Base-by-base conservation (phyloP, 2,113 vertebrate species). In the Limnothrissa miodon region DNA sequence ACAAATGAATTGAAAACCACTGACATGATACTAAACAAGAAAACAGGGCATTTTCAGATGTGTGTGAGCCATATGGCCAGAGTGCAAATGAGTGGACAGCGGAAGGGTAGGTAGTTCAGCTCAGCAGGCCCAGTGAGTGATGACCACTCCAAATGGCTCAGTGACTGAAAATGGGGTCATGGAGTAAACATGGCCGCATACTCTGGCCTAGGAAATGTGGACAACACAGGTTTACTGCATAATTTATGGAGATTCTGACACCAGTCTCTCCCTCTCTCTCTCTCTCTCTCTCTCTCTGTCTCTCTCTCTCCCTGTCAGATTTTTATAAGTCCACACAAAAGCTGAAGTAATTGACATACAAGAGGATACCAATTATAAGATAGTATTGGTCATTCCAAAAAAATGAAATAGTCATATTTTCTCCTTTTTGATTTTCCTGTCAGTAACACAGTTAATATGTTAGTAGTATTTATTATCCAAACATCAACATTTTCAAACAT, bases 201-300 rank as follows among this genome's bases (percentile, higher is more conserved):
- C 85, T 74, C 87, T 86, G 88, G 91, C 91, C 92, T 83, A 87
- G 92, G 90, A 92, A 91, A 92, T 83, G 88, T 87, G 81, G 87
- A 81, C 89, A 90, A 91, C 92, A 86, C 87, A 44, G 85, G 82
- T 91, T 92, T 89, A 83, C 85, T 86, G 89, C 86, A 85, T 92
- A 89, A 94, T 94, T 93, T 93, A 94, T 92, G 88, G 87, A 87
- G 39, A 39, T 79, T 88, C 81, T 93, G 92, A 92, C 91, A 91
- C 87, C 84, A 84, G 90, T 88, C 86, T 87, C 89, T 89, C 45
- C 29, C 62, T 86, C 87, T 56, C 1, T 83, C 87, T 81, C 84
- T 80, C 79, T 80, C 23, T 9, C 23, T 88, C 89, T 89, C 5
- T 13, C 46, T 48, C 87, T 53, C 1, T 83, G 86, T 82, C 85